Evolutionary conservation across 2,113 vertebrate genomes (phyloP).

Genomic region (Nibea albiflora): DNA sequence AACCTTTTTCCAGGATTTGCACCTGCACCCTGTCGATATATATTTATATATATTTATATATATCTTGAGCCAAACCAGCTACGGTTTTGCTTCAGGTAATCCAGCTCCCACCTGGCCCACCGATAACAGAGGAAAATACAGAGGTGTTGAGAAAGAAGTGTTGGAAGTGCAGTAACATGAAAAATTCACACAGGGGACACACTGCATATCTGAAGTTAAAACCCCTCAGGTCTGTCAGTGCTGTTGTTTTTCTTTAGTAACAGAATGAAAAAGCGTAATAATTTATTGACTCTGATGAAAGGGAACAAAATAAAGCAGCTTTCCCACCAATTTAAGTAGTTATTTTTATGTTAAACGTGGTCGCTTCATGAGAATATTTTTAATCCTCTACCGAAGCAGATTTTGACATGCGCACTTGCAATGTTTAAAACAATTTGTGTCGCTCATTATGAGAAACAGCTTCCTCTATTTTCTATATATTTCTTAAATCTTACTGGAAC

Average conservation of each 20-base stretch:
- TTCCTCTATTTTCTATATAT: not conserved
- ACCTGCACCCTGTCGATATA: constrained; percentile 55
- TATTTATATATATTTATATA: constrained; percentile 16
- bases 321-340: not conserved
- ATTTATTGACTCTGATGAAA: constrained; percentile 8
- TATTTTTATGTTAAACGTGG: not conserved
- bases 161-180: constrained; percentile 54
- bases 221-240: constrained; percentile 32
- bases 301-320: constrained; percentile 5
- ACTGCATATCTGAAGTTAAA: constrained; percentile 36
- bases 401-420: not conserved
- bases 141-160: constrained; percentile 41
- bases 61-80: constrained; percentile 52
- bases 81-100: constrained; percentile 66
- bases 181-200: constrained; percentile 54
- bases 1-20: constrained; percentile 54
- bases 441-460: not conserved
- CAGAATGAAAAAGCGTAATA: not conserved
- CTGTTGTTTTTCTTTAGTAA: constrained; percentile 35
- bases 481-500: constrained; percentile 14
- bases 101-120: constrained; percentile 53
- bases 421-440: constrained; percentile 8
- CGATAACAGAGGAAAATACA: constrained; percentile 46
- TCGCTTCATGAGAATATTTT: not conserved
- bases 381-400: not conserved